Percentiles rank a stretch among this genome's conserved stretches.
Conservation (phyloP, 2,113 vertebrate species). For the Xiphophorus hellerii region DNA sequence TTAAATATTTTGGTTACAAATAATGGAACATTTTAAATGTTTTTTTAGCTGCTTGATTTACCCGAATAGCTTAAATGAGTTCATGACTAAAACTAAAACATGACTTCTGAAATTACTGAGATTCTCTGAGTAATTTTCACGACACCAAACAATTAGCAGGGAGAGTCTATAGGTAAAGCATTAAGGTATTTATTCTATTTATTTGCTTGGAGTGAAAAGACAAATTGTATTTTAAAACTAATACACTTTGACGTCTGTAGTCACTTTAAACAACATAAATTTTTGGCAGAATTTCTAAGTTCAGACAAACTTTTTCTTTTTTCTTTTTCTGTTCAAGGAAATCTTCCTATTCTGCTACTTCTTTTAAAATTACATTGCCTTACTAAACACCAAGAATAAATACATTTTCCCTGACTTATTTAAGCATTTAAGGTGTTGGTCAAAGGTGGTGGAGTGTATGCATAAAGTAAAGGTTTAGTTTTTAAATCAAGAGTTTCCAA, state of each 20-base stretch:
- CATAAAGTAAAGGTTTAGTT: no score
- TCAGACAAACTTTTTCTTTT: background rate
- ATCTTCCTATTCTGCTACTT: background rate
- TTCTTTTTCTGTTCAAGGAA: background rate
- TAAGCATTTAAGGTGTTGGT: background rate
- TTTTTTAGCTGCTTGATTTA: conserved; percentile 5
- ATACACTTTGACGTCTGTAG: conserved; percentile 15
- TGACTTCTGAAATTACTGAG: background rate
- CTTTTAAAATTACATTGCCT: background rate
- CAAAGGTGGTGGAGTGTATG: background rate
- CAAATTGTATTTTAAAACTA: conserved; percentile 34
- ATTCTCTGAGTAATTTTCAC: conserved; percentile 21
- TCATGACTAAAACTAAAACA: background rate
- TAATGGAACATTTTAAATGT: conserved; percentile 17
- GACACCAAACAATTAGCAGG: conserved; percentile 14
- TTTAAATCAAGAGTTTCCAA: background rate
- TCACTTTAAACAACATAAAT: conserved; percentile 10
- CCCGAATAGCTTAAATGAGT: background rate
- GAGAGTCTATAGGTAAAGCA: conserved; percentile 23
- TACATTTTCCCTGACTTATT: background rate
- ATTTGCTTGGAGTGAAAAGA: conserved; percentile 46
- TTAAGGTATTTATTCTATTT: conserved; percentile 58
- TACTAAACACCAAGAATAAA: background rate
- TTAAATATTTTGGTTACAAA: background rate
- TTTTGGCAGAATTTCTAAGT: background rate